Base-by-base conservation (phyloP, 1,140 invertebrate genomes). In the Ectropis grisescens region DNA sequence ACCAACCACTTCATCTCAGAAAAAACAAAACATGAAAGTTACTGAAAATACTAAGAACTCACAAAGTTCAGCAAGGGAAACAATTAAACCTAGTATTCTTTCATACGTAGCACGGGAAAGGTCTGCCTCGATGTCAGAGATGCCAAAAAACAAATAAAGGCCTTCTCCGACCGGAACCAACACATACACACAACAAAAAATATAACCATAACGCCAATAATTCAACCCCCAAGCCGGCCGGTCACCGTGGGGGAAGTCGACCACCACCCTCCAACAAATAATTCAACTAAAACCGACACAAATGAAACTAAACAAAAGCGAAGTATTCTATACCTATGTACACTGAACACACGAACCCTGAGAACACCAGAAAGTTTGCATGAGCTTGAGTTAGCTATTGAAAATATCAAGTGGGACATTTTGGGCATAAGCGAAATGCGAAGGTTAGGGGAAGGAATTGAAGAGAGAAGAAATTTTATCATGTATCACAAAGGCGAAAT, bases 61-160 rank as follows among this genome's bases (percentile, higher is more conserved):
- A 2, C 10, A 1, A 37, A 37, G 10, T 11, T 2, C 13, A 24
- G 26, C 26, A 27, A 45, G 29, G 11, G 44, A 44, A 41, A 27
- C 33, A 19, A 29, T 38, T 14, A 49, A 29, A 26, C 47, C 47
- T n/a, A 50, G 24, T 19, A 41, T 43, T 24, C 35, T 46, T 4
- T 28, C 33, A 13, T 50, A 41, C 37, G 37, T 43, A 9, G 24
- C 13, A 32, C 34, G 37, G 13, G 37, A 16, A 13, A 54, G 46
- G 36, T 33, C 36, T 13, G 8, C 28, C 16, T 37, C 42, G 2
- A 23, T 27, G 19, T 29, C 32, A 29, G 32, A 43, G 9, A 13
- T 22, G 9, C 12, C 40, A 49, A 40, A 40, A 43, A 44, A 49
- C 41, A 29, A 31, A n/a, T 22, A 22, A n/a, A n/a, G n/a, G n/a